Evolutionary conservation across 2,797 vertebrate genomes (phyloP).

Genomic region (Crenuchus spilurus): DNA sequence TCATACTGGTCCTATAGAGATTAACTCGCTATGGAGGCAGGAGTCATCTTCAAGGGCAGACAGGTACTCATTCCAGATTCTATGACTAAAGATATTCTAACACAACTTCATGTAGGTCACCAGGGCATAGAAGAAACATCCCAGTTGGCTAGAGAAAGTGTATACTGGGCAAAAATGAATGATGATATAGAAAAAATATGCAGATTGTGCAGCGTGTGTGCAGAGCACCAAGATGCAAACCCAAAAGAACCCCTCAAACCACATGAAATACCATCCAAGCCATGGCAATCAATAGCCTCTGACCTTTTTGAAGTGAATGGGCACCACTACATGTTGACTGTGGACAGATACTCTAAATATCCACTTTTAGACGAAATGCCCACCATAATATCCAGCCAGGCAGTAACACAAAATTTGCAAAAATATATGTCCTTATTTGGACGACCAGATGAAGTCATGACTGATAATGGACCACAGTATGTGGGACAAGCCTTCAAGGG

Average conservation of each 20-base stretch:
- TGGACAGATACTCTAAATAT: slow-evolving; percentile 41
- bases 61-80: slow-evolving; percentile 44
- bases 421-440: slow-evolving; percentile 25
- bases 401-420: slow-evolving; percentile 37
- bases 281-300: slow-evolving; percentile 30
- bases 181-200: slow-evolving; percentile 22
- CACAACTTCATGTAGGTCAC: slow-evolving; percentile 31
- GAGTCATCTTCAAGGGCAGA: slow-evolving; percentile 43
- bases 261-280: slow-evolving; percentile 20
- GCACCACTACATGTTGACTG: slow-evolving; percentile 16
- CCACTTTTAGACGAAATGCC: slow-evolving; percentile 38
- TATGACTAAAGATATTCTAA: slow-evolving; percentile 20
- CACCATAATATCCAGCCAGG: slow-evolving; percentile 3
- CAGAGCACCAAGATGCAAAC: slow-evolving; percentile 30
- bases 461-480: slow-evolving; percentile 42
- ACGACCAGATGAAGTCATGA: slow-evolving; percentile 31
- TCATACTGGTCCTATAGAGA: slow-evolving; percentile 28
- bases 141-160: slow-evolving; percentile 27
- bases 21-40: slow-evolving; percentile 25
- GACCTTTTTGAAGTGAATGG: slow-evolving; percentile 33
- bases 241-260: slow-evolving; percentile 32
- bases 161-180: slow-evolving; percentile 34
- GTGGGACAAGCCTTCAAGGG: slow-evolving; percentile 10
- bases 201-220: slow-evolving; percentile 16
- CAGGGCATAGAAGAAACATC: slow-evolving; percentile 29